These are phyloP conservation scores for Agelaius phoeniceus DNA, from an alignment of 2,113 vertebrate genomes.

Conservation along the genomic window DNA sequence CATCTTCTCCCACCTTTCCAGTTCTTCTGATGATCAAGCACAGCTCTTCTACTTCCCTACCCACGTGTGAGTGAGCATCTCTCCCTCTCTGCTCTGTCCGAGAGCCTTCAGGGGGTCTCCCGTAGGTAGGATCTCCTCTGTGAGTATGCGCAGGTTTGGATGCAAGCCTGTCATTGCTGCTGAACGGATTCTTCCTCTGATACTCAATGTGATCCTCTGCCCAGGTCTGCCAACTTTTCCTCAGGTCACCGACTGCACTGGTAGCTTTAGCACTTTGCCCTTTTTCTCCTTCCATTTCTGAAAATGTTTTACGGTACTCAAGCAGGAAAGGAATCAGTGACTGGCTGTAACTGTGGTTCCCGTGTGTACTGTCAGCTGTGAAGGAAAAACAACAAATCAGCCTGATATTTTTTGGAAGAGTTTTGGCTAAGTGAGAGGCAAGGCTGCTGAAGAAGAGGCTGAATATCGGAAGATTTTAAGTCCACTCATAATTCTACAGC, in stretches of 20 bases:
- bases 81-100: constrained; percentile 83
- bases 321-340: not conserved
- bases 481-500: not conserved
- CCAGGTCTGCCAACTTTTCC: constrained; percentile 87
- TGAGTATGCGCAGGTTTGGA: not conserved
- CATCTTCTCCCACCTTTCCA: constrained; percentile 69
- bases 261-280: not conserved
- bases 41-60: constrained; percentile 83
- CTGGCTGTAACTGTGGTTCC: not conserved
- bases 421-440: not conserved
- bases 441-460: not conserved
- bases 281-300: constrained; percentile 46
- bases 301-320: not conserved
- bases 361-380: not conserved
- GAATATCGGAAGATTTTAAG: not conserved
- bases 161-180: constrained; percentile 42
- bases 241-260: constrained; percentile 77
- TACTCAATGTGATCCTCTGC: constrained; percentile 79
- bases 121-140: constrained; percentile 76
- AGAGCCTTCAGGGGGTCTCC: constrained; percentile 84
- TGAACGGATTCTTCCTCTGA: constrained; percentile 88
- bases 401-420: not conserved
- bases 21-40: constrained; percentile 79
- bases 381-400: not conserved
- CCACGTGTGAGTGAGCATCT: constrained; percentile 82